Percentiles rank a stretch among this genome's conserved stretches.
These are phyloP conservation scores for Psettodes erumei DNA, from an alignment of 2,113 vertebrate species.

Conservation along the genomic window DNA sequence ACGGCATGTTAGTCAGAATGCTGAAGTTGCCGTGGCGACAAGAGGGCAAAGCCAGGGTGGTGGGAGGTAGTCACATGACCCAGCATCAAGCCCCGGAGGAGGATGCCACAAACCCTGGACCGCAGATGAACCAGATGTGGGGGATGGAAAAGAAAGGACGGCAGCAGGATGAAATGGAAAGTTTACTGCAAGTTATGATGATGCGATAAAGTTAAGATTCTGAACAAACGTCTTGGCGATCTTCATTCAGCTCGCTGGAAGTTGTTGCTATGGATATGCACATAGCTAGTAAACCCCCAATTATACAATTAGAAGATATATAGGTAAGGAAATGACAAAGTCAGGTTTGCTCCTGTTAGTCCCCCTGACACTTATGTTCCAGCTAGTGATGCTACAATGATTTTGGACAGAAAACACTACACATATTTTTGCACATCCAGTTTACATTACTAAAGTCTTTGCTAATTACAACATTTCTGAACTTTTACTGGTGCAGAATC, in stretches of 20 bases:
- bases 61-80: slow-evolving; percentile 71
- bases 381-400: neutral
- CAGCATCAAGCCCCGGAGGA: slow-evolving; percentile 47
- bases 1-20: slow-evolving; percentile 67
- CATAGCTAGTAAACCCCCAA: too few relatives aligned
- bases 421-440: too few relatives aligned
- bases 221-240: too few relatives aligned
- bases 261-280: too few relatives aligned
- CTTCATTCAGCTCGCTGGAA: too few relatives aligned
- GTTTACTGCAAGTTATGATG: slow-evolving; percentile 6
- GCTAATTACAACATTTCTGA: neutral
- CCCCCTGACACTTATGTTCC: neutral
- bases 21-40: slow-evolving; percentile 62
- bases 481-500: neutral
- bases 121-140: slow-evolving; percentile 28
- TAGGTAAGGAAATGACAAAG: too few relatives aligned
- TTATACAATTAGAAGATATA: too few relatives aligned
- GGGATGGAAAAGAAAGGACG: slow-evolving; percentile 24
- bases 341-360: too few relatives aligned
- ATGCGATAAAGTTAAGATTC: neutral
- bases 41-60: slow-evolving; percentile 50
- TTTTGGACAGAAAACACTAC: too few relatives aligned
- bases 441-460: neutral
- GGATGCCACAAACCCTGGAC: slow-evolving; percentile 51
- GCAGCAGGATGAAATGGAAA: slow-evolving; percentile 13